A percentile compares a stretch with the other conserved stretches of the same genome.
These are phyloP conservation scores for Plutella xylostella DNA, from an alignment of 2,888 invertebrate genomes.

Conservation along the genomic window DNA sequence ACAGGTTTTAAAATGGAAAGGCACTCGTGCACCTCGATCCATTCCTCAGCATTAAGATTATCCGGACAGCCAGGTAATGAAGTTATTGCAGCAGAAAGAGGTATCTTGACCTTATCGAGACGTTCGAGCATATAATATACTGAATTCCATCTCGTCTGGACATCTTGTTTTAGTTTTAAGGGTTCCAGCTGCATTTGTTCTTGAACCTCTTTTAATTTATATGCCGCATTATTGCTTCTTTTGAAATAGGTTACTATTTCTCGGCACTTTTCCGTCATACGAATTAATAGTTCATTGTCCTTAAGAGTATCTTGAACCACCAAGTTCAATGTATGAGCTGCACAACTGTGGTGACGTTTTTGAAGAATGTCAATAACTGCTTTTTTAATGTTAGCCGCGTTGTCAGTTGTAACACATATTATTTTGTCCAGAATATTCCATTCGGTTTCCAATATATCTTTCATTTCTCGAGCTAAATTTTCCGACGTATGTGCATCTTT, in stretches of 20 bases:
- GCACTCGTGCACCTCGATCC: slow-evolving; percentile 15
- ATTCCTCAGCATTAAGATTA: slow-evolving; percentile 15
- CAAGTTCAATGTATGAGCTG: slow-evolving; percentile 14
- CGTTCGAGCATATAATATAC: slow-evolving; percentile 11
- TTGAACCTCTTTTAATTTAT: too few species aligned
- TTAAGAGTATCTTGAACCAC: too few species aligned
- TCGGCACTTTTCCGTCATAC: slow-evolving; percentile 13
- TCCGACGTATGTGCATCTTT: too few species aligned
- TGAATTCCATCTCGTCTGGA: slow-evolving; percentile 15
- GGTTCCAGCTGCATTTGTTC: too few species aligned
- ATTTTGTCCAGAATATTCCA: slow-evolving; percentile 16
- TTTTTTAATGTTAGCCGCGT: slow-evolving; percentile 16
- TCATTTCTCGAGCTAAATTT: too few species aligned
- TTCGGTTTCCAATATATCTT: slow-evolving; percentile 14
- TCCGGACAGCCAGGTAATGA: slow-evolving; percentile 10
- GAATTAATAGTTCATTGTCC: slow-evolving; percentile 8
- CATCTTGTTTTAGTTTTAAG: too few species aligned
- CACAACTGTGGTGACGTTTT: slow-evolving; percentile 13
- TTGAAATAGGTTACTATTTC: slow-evolving; percentile 14
- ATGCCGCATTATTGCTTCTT: slow-evolving; percentile 12
- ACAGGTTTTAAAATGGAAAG: slow-evolving; percentile 16
- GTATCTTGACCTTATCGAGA: slow-evolving; percentile 11
- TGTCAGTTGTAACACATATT: slow-evolving; percentile 15
- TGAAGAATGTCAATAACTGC: slow-evolving; percentile 11
- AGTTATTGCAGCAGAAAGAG: slow-evolving; percentile 13